Base-by-base conservation (phyloP, 1,140 invertebrate genomes). In the Drosophila ercepeae region DNA sequence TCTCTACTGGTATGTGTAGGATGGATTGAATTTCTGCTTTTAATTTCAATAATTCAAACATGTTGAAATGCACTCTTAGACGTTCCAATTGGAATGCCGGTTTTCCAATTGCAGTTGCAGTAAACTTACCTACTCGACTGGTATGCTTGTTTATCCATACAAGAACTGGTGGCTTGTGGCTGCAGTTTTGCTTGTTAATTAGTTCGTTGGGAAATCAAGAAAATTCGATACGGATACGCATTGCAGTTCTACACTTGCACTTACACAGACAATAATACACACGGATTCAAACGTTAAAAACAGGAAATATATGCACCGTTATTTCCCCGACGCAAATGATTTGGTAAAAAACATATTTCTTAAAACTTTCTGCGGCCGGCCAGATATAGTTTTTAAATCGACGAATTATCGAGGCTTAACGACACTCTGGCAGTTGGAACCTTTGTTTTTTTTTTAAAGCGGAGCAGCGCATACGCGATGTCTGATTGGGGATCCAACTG, bases 161-260 rank as follows among this genome's bases (percentile, higher is more conserved):
- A 84, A 59, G 36, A 19, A 65, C 16, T 45, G 42, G 16, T 27
- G 8, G 9, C 3, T 51, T 39, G 44, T 34, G 21, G 25, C 29
- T 64, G 65, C 29, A 69, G 67, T 69, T 63, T 16, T 23, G 51
- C 34, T 63, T 70, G 39, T 25, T 32, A 42, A 42, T 48, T 61
- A 57, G 23, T 32, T 63, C 23, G 18, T 78, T 65, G 60, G 41
- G 42, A 86, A 82, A 88, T 88, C 77, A 88, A 64, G 81, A 81
- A 88, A 81, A 88, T 70, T 70, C 69, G 57, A 88, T 88, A 70
- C 49, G 25, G 57, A 61, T 34, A 44, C 42, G 64, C 81, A 86
- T 81, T 86, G 82, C 82, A 88, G 57, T 77, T 74, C 79, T 29
- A 50, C 63, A 59, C 48, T 55, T 27, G 29, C 42, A 65, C 50